Evolutionary conservation across 1,140 invertebrate genomes (phyloP), one percentile per base, ranked within the genome.

Genomic region (Platyscapa corneri): DNA sequence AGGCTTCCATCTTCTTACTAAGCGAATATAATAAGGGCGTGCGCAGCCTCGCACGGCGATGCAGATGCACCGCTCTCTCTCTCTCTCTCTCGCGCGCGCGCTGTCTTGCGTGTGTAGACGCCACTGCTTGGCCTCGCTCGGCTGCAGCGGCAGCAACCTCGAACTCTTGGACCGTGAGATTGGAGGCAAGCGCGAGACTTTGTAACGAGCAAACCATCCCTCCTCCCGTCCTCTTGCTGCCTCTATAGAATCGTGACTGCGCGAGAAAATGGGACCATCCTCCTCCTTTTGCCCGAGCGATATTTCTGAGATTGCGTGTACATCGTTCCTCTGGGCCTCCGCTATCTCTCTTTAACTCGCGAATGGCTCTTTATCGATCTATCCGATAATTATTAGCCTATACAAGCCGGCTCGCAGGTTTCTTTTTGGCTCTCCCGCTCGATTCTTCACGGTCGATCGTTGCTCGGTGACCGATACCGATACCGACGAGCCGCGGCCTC

Each of bases 121-220:
- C 32, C 64, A 32, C 32, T 70, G 67, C 32, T 34, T 37, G 32
- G 67, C 67, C 67, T 37, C 67, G 32, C 32, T 37, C 34, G 77
- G 74, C 74, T 39, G 75, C 82, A 23, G 53, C 34, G 23, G 81
- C 82, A 32, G 82, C 49, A 78, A 60, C 56, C 39, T 34, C 60
- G 75, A 77, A 78, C 74, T 64, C 74, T 64, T 82, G 84, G 82
- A 83, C 87, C 89, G 86, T 87, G 88, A 88, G 88, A 89, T 89
- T 85, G 88, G 82, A 67, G 82, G 56, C 37, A 30, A 83, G 87
- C 87, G 84, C 82, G 64, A 80, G 85, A 89, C 82, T 87, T 87
- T 89, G 87, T 88, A 89, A 88, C 86, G 86, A 89, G 84, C 86
- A 85, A 64, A 60, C 79, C 84, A 56, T 85, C 83, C 76, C 53